Evolutionary conservation across 2,113 vertebrate species (phyloP).

Genomic region (Erpornis zantholeuca): DNA sequence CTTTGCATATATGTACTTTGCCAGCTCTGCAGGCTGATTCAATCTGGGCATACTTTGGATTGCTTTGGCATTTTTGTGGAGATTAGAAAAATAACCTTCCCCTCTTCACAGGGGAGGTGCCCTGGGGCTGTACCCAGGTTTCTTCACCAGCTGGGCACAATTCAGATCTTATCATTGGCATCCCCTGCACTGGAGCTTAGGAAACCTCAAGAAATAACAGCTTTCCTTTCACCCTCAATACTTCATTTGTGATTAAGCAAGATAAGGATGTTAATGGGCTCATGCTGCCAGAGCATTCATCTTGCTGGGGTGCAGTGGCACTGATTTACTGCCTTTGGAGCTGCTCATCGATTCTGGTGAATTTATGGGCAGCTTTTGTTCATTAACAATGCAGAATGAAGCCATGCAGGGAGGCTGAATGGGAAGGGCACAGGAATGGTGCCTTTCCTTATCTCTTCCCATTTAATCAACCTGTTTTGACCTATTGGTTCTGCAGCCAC

Average conservation of each 20-base stretch:
- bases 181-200: not conserved
- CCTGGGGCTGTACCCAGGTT: not conserved
- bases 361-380: slow-evolving; percentile 39
- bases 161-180: not conserved
- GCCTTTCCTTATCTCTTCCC: not conserved
- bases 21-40: not conserved
- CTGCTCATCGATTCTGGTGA: not conserved
- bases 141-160: not conserved
- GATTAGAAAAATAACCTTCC: not conserved
- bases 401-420: not conserved
- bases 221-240: not conserved
- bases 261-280: slow-evolving; percentile 49
- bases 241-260: not conserved
- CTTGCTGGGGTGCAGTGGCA: not conserved
- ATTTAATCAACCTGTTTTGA: not conserved
- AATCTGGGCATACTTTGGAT: not conserved
- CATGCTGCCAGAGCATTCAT: slow-evolving; percentile 14
- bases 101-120: not conserved
- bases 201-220: not conserved
- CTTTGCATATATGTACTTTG: not conserved
- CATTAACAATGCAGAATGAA: not conserved
- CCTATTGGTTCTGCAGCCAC: not conserved
- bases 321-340: not conserved
- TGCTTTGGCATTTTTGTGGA: not conserved
- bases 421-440: not conserved